Conservation (phyloP, 2,113 vertebrate genomes). For the Eidolon helvum region DNA sequence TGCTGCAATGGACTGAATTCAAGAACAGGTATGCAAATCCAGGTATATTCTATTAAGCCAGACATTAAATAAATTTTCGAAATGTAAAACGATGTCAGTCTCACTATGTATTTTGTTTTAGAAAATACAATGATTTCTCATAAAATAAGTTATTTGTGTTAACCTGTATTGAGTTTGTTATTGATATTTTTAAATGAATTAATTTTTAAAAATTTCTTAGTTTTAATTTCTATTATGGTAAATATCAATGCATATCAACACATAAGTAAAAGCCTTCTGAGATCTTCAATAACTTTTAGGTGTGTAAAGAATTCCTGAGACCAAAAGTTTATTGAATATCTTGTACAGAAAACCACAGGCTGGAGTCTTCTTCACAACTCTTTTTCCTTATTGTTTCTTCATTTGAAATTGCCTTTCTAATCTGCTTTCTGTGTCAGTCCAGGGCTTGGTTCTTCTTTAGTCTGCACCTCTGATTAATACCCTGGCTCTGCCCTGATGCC, state of each 20-base stretch:
- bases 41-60: not conserved
- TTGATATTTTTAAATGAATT: not conserved
- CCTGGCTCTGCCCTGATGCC: not conserved
- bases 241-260: not conserved
- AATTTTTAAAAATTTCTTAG: not conserved
- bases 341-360: not conserved
- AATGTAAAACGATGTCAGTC: not conserved
- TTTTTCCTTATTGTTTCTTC: not conserved
- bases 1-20: not conserved
- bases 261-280: not conserved
- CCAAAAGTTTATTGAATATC: not conserved
- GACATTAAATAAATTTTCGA: not conserved
- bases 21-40: not conserved
- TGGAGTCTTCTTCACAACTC: not conserved
- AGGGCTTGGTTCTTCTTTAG: not conserved
- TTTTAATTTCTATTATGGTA: not conserved
- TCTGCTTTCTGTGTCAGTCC: not conserved
- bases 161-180: not conserved
- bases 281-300: not conserved
- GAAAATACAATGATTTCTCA: not conserved
- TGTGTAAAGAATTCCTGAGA: not conserved
- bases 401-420: not conserved
- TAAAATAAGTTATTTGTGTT: not conserved
- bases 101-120: not conserved
- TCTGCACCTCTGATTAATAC: not conserved